Percentiles rank a stretch among this genome's conserved stretches.
phyloP scores from a whole-genome alignment of 2,888 invertebrate species.

The Plagodis pulveraria region DNA sequence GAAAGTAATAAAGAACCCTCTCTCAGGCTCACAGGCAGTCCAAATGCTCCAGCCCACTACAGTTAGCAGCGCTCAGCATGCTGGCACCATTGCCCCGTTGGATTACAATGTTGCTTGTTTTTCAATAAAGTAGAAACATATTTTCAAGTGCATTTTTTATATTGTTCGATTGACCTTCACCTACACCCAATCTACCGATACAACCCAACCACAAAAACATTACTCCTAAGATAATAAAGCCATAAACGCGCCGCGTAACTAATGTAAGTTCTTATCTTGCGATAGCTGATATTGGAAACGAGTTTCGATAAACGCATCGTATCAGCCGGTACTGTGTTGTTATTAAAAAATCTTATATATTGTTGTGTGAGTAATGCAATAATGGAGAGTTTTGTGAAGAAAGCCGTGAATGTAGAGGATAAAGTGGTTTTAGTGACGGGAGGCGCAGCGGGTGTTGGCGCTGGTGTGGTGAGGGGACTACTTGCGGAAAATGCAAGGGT shows the following conservation, averaged over 20 bases:
- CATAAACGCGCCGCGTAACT: constrained; percentile 28
- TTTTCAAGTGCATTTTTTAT: neutral
- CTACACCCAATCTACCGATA: constrained; percentile 18
- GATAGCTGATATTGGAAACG: constrained; percentile 41
- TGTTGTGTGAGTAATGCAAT: constrained; percentile 20
- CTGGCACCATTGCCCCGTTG: too few relatives aligned
- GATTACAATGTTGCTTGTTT: too few relatives aligned
- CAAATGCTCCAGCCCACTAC: too few relatives aligned
- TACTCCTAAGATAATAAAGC: constrained; percentile 27
- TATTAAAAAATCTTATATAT: constrained; percentile 18
- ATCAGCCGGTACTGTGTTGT: constrained; percentile 22
- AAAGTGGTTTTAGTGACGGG: constrained; percentile 76
- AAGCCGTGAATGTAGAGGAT: constrained; percentile 50
- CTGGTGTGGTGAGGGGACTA: constrained; percentile 62
- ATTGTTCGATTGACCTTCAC: constrained; percentile 23
- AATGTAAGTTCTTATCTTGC: constrained; percentile 44
- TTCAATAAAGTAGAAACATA: too few relatives aligned
- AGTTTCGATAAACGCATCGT: constrained; percentile 43
- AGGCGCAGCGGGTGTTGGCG: constrained; percentile 72
- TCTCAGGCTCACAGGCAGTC: too few relatives aligned
- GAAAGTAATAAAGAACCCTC: too few relatives aligned
- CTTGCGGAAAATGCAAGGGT: constrained; percentile 67
- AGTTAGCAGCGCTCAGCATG: too few relatives aligned
- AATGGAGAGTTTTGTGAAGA: constrained; percentile 40
- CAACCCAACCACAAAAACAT: constrained; percentile 23